Evolutionary conservation across 92 coral and sea anemone genomes (phyloP).

Genomic region (Siderastrea radians): DNA sequence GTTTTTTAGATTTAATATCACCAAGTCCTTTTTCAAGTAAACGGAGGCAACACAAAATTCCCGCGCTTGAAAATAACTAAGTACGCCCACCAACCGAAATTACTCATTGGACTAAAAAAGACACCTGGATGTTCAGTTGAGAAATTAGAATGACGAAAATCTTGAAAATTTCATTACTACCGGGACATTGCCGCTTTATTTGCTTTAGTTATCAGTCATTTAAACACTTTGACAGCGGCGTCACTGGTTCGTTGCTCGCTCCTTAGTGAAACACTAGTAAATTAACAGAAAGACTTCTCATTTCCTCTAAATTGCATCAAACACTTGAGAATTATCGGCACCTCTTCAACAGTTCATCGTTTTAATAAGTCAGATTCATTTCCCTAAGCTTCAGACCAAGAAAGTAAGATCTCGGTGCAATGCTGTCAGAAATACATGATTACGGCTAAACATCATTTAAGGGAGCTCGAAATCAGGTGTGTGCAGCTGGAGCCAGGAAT

Average conservation of each 20-base stretch:
- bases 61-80: neutral
- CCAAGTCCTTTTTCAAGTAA: neutral
- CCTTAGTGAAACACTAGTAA: neutral
- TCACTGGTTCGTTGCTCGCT: neutral
- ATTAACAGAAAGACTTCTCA: conserved; percentile 4
- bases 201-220: neutral
- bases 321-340: neutral
- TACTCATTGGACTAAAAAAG: neutral
- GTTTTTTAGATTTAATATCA: too few relatives aligned
- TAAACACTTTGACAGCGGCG: conserved; percentile 4
- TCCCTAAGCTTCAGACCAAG: neutral
- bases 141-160: neutral
- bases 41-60: neutral
- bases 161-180: conserved; percentile 4
- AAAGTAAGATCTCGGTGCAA: neutral
- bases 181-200: conserved; percentile 6
- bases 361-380: neutral
- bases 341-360: neutral
- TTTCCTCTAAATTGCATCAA: neutral
- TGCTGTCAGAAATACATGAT: neutral
- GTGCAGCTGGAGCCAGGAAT: too few relatives aligned
- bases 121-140: too few relatives aligned
- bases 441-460: neutral
- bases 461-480: too few relatives aligned
- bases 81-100: neutral